These are phyloP conservation scores for Echinarachnius parma DNA, from an alignment of 53 echinoderm and acorn worm genomes.

Conservation along the genomic window DNA sequence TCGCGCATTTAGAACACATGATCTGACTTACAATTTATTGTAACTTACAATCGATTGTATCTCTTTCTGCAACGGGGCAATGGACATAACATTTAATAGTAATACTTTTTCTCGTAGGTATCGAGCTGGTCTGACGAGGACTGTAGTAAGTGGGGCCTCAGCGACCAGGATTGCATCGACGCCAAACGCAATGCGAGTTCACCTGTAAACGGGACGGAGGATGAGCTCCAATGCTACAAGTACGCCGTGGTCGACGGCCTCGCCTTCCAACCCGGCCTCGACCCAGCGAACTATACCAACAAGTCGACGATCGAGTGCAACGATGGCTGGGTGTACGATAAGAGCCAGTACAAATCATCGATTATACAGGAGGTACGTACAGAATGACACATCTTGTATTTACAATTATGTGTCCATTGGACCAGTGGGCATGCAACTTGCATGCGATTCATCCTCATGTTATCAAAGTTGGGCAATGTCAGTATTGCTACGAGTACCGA, in stretches of 20 bases:
- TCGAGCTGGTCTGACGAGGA: slow-evolving; percentile 4
- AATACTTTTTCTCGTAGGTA: too few species aligned
- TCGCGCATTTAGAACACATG: too few species aligned
- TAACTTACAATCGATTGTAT: too few species aligned
- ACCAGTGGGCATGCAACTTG: too few species aligned
- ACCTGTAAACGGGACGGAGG: slow-evolving; percentile 16
- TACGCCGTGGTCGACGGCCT: slow-evolving; percentile 7
- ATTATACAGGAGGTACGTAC: slow-evolving; percentile 13
- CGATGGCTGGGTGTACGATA: slow-evolving; percentile 38
- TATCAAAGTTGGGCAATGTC: too few species aligned
- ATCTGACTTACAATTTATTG: too few species aligned
- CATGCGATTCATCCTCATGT: too few species aligned
- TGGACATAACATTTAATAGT: too few species aligned
- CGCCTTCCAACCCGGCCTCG: slow-evolving; percentile 9
- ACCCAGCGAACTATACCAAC: slow-evolving; percentile 6
- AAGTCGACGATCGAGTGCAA: slow-evolving; percentile 11
- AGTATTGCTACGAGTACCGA: too few species aligned
- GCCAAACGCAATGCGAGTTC: slow-evolving; percentile 25
- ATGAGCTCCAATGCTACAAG: slow-evolving; percentile 4
- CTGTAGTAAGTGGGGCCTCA: neutral
- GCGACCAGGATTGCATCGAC: slow-evolving; percentile 1
- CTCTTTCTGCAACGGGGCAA: too few species aligned
- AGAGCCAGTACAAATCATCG: slow-evolving; percentile 39
- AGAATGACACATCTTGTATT: too few species aligned
- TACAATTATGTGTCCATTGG: too few species aligned